A percentile compares a stretch with the other conserved stretches of the same genome.
phyloP scores from a whole-genome alignment of 1,140 invertebrate species.

The Cydia pomonella region DNA sequence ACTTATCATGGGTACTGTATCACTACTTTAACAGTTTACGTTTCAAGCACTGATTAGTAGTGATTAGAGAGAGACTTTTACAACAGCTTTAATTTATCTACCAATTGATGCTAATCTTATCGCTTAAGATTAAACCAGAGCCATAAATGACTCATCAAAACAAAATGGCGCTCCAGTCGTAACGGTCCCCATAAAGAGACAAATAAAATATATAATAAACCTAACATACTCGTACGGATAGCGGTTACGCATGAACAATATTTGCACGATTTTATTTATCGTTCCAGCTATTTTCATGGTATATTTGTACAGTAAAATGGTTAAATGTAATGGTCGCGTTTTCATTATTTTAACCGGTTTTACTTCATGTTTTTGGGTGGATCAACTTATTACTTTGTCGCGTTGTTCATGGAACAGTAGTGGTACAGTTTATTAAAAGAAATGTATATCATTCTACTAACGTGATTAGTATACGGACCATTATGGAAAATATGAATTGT shows the following conservation, averaged over 20 bases:
- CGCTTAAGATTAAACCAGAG: conserved; percentile 19
- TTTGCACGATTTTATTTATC: conserved; percentile 20
- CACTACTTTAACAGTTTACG: too few relatives aligned
- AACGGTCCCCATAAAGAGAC: conserved; percentile 24
- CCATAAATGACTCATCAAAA: conserved; percentile 25
- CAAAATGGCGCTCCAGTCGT: neutral
- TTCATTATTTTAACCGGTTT: neutral
- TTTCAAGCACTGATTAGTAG: neutral
- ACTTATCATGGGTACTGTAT: too few relatives aligned
- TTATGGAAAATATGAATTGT: too few relatives aligned
- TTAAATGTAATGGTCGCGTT: conserved; percentile 15
- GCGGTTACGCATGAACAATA: conserved; percentile 15
- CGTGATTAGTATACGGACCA: too few relatives aligned
- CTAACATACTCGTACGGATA: neutral
- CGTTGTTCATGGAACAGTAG: too few relatives aligned
- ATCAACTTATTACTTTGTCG: too few relatives aligned
- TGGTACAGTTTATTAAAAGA: too few relatives aligned
- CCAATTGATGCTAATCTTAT: neutral
- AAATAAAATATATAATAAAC: conserved; percentile 29
- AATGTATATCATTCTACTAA: too few relatives aligned
- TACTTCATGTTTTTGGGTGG: neutral
- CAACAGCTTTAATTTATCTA: neutral
- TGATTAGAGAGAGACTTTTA: neutral
- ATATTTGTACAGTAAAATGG: neutral
- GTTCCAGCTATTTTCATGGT: neutral